Base-by-base conservation (phyloP, 2,113 vertebrate genomes). In the Phylloscopus trochilus region DNA sequence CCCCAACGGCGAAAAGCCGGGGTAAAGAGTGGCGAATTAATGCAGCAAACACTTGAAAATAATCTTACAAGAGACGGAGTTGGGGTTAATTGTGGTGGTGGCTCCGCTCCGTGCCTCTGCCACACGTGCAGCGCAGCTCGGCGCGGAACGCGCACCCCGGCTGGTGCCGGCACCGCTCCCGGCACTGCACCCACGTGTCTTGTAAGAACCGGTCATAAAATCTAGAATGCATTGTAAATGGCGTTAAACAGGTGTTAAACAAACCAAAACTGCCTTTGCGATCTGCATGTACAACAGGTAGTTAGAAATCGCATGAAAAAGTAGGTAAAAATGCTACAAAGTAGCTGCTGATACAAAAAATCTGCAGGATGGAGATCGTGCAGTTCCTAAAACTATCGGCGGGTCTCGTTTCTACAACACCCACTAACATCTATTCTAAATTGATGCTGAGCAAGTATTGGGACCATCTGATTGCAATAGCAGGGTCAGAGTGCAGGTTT, bases 1-100 rank as follows among this genome's bases (percentile, higher is more conserved):
- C 35, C 14, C 26, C 70, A 55, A 9, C 11, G 41, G 41, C 17
- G 21, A 22, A 46, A 72, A 33, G 3, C 12, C 9, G 8, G 60
- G n/a, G 4, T 24, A 13, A 37, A 39, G 26, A 78, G 62, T 2
- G 37, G 53, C 2, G 46, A 60, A 39, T 52, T 49, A 59, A 33
- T 3, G 46, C 14, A 16, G 44, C 13, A 6, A 56, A 82, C 6
- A 2, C 15, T 23, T 46, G 30, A 18, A 85, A 89, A 79, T 37
- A 39, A 75, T 78, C 7, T 16, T 47, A 0, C 0, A 31, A 7
- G 7, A 17, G 9, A 4, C 6, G 39, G 44, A 15, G 1, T 41
- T 22, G 21, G 2, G 24, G 31, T 62, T 20, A 77, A 51, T 60
- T 16, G 14, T 17, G 3, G 66, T 0, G 49, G 1, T 11, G 62